These are phyloP conservation scores for Colistium nudipinnis DNA, from an alignment of 2,113 vertebrate species.

Conservation along the genomic window DNA sequence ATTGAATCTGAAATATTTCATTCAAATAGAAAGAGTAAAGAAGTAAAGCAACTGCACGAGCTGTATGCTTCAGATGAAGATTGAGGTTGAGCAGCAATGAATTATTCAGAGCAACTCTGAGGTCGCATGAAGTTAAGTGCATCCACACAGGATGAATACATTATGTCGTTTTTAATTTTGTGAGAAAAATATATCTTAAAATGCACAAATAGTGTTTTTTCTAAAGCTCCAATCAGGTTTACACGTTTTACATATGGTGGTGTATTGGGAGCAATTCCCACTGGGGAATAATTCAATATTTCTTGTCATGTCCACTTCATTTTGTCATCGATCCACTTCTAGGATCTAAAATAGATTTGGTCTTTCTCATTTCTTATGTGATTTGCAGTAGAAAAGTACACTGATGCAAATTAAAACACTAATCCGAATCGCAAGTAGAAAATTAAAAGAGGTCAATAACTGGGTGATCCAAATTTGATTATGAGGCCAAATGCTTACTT, in stretches of 20 bases:
- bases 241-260: no score
- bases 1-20: conserved; percentile 17
- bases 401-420: neutral
- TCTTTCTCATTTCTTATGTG: conserved; percentile 16
- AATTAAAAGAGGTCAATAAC: conserved; percentile 47
- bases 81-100: conserved; percentile 26
- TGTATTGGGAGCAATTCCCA: no score
- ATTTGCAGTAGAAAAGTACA: neutral
- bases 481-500: conserved; percentile 26
- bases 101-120: conserved; percentile 59
- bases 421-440: conserved; percentile 16
- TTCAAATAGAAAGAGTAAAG: conserved; percentile 16
- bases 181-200: no score
- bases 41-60: neutral
- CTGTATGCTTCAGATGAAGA: conserved; percentile 30
- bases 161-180: conserved; percentile 37
- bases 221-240: no score
- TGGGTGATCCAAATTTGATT: conserved; percentile 40
- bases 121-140: conserved; percentile 50
- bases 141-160: conserved; percentile 55
- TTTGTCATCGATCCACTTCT: conserved; percentile 24
- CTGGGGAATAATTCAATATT: no score
- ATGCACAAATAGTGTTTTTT: no score
- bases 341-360: conserved; percentile 39
- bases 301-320: conserved; percentile 16